Conservation (phyloP, 1,140 invertebrate species). For the Geopemphigus sp. region DNA sequence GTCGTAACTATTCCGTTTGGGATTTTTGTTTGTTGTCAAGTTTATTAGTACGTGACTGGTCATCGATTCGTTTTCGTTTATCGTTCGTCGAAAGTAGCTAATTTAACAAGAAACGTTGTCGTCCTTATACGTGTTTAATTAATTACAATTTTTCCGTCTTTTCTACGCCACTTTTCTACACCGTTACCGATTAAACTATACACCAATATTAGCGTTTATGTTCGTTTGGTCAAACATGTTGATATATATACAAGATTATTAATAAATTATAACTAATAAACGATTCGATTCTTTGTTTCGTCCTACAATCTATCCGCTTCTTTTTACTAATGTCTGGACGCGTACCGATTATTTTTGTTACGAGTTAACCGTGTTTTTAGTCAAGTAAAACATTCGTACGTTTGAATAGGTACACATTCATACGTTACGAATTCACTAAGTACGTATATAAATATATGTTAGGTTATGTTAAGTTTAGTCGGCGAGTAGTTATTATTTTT, state of each 20-base stretch:
- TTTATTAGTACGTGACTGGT: neutral
- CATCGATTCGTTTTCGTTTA: neutral
- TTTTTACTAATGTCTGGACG: neutral
- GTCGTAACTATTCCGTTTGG: neutral
- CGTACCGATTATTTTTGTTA: neutral
- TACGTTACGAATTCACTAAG: constrained; percentile 10
- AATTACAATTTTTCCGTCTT: too few species aligned
- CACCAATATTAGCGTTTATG: too few species aligned
- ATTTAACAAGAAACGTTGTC: too few species aligned
- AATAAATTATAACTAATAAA: too few species aligned
- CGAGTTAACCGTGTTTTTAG: neutral
- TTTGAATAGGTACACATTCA: constrained; percentile 20
- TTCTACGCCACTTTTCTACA: too few species aligned
- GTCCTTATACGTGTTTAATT: too few species aligned
- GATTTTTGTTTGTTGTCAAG: neutral
- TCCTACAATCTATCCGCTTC: neutral
- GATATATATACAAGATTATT: too few species aligned
- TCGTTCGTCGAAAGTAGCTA: neutral
- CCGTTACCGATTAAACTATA: too few species aligned
- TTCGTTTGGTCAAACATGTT: neutral
- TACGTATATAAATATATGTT: neutral
- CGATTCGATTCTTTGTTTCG: neutral
- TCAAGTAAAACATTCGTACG: neutral
- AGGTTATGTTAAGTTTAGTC: constrained; percentile 2
- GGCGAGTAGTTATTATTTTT: constrained; percentile 10